phyloP scores from a whole-genome alignment of 2,888 invertebrate species.

The Ellobium chinense region DNA sequence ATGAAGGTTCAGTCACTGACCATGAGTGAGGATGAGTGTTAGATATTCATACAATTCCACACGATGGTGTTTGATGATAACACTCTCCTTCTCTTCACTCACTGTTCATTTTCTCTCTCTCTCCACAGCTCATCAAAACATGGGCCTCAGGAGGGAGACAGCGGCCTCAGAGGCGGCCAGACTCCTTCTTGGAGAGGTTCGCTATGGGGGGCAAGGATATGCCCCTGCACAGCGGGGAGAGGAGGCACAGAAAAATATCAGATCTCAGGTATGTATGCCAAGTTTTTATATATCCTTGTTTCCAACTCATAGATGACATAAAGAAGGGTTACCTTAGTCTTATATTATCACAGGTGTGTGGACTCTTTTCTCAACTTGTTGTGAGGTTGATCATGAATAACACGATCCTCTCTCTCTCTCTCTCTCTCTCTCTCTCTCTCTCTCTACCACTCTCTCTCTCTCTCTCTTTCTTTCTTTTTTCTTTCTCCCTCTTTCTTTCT shows the following conservation, averaged over 20 bases:
- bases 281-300: constrained; percentile 1
- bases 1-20: too few species aligned
- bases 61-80: too few species aligned
- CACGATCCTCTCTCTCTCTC: not conserved
- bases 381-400: too few species aligned
- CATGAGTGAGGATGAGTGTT: too few species aligned
- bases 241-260: constrained; percentile 70
- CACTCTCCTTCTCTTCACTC: not conserved
- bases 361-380: too few species aligned
- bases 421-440: not conserved
- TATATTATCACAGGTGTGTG: too few species aligned
- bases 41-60: too few species aligned
- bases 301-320: not conserved
- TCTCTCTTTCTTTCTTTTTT: not conserved
- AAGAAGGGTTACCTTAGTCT: too few species aligned
- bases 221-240: constrained; percentile 56
- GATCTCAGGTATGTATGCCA: constrained; percentile 66
- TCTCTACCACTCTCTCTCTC: not conserved
- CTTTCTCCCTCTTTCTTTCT: not conserved
- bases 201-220: constrained; percentile 81
- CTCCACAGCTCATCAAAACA: constrained; percentile 68
- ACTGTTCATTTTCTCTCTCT: not conserved
- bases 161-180: constrained; percentile 79
- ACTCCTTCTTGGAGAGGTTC: constrained; percentile 89
- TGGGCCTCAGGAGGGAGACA: constrained; percentile 72